Percentiles rank a stretch among this genome's conserved stretches.
These are phyloP conservation scores for Cyrtodaria siliqua DNA, from an alignment of 2,888 invertebrate species.

Conservation along the genomic window DNA sequence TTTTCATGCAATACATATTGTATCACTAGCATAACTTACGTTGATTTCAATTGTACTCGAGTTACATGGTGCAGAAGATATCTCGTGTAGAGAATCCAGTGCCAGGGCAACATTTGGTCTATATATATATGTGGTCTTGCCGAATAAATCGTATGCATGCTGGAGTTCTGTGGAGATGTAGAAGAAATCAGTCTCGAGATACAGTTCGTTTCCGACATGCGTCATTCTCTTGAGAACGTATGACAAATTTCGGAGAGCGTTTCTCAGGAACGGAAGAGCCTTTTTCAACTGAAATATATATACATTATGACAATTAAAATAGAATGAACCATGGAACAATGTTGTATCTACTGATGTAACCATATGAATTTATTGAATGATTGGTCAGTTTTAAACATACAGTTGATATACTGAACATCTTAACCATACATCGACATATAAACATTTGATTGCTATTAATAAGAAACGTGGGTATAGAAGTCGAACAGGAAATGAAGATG, in stretches of 20 bases:
- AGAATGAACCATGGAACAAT: too few relatives aligned
- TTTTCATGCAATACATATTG: too few relatives aligned
- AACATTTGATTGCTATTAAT: too few relatives aligned
- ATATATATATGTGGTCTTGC: not conserved
- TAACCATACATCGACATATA: too few relatives aligned
- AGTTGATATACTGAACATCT: too few relatives aligned
- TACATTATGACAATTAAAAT: too few relatives aligned
- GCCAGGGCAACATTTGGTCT: conserved; percentile 42
- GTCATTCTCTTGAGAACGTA: conserved; percentile 30
- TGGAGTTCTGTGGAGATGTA: conserved; percentile 50
- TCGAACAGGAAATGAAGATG: too few relatives aligned
- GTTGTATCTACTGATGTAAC: too few relatives aligned
- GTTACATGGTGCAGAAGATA: conserved; percentile 21
- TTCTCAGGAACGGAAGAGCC: conserved; percentile 42
- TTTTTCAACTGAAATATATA: conserved; percentile 55
- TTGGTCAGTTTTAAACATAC: too few relatives aligned
- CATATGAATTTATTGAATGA: too few relatives aligned
- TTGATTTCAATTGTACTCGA: conserved; percentile 31
- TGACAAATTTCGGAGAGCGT: conserved; percentile 37
- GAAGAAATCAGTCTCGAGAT: conserved; percentile 46
- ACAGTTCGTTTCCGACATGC: conserved; percentile 26
- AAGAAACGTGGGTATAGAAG: too few relatives aligned
- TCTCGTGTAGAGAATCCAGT: conserved; percentile 22
- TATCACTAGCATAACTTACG: conserved; percentile 27
- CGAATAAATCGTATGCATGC: conserved; percentile 25